phyloP scores from a whole-genome alignment of 2,888 invertebrate species.

The Acleris literana region DNA sequence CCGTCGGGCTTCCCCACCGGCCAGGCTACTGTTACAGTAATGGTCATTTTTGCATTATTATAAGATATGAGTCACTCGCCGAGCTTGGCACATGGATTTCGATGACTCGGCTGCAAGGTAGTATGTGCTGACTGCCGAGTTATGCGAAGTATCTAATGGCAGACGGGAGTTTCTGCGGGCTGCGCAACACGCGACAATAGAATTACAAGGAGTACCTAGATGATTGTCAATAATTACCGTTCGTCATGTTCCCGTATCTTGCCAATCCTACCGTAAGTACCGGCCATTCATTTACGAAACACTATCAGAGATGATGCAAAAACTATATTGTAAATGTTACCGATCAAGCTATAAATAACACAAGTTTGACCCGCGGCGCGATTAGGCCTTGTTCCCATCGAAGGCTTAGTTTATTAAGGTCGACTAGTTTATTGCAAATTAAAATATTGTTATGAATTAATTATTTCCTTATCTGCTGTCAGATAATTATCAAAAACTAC shows the following conservation, averaged over 20 bases:
- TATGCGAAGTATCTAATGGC: not conserved
- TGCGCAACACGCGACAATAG: slow-evolving; percentile 2
- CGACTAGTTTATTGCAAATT: not conserved
- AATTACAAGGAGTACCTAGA: slow-evolving; percentile 13
- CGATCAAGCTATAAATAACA: not conserved
- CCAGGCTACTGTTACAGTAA: slow-evolving; percentile 39
- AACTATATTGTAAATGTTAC: not conserved
- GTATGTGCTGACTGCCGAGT: not conserved
- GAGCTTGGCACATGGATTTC: slow-evolving; percentile 11
- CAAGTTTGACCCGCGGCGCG: not conserved
- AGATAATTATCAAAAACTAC: too few species aligned
- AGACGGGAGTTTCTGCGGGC: slow-evolving; percentile 2
- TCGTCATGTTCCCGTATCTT: not conserved
- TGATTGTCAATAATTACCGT: slow-evolving; percentile 9
- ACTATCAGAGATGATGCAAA: not conserved
- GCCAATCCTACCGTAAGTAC: not conserved
- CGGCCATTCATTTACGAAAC: not conserved
- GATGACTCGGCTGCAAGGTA: not conserved
- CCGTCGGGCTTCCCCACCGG: slow-evolving; percentile 63
- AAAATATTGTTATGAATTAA: too few species aligned
- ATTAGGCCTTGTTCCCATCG: not conserved
- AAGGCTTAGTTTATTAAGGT: slow-evolving; percentile 1
- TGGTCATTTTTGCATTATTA: slow-evolving; percentile 37
- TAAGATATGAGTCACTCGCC: slow-evolving; percentile 17
- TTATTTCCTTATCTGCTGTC: too few species aligned